These are phyloP conservation scores for Drosophila putrida DNA, from an alignment of 2,888 invertebrate genomes.

Conservation along the genomic window DNA sequence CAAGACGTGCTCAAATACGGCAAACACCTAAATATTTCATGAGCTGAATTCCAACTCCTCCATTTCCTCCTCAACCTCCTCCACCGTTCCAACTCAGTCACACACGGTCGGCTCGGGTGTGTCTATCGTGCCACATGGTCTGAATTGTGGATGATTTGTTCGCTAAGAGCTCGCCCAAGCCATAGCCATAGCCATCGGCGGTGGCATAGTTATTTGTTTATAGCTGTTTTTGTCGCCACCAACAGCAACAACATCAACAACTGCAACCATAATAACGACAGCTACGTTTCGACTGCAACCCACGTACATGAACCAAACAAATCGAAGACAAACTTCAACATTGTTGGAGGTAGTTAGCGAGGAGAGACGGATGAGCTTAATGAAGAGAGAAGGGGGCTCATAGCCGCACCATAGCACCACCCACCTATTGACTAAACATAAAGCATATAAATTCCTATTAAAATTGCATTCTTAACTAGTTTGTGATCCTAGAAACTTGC, in stretches of 20 bases:
- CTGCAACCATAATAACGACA: conserved; percentile 27
- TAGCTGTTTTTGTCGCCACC: conserved; percentile 54
- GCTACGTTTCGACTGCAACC: conserved; percentile 61
- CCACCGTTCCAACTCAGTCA: conserved; percentile 7
- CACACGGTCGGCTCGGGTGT: conserved; percentile 45
- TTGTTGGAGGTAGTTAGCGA: conserved; percentile 34
- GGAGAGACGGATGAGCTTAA: conserved; percentile 1
- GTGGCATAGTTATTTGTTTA: conserved; percentile 66
- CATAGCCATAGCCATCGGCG: conserved; percentile 52
- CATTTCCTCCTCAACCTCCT: conserved; percentile 1
- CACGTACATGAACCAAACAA: conserved; percentile 73
- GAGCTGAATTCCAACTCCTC: conserved; percentile 67
- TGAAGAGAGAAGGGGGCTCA: conserved; percentile 4
- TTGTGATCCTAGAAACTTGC: neutral
- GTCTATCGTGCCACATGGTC: conserved; percentile 51
- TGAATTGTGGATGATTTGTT: conserved; percentile 61
- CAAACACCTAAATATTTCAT: conserved; percentile 80
- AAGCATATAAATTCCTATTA: conserved; percentile 12
- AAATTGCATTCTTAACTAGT: conserved; percentile 17
- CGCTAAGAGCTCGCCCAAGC: conserved; percentile 58
- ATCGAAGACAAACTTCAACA: conserved; percentile 78
- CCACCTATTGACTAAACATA: conserved; percentile 34
- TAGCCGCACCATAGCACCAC: conserved; percentile 44
- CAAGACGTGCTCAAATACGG: conserved; percentile 80
- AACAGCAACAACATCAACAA: conserved; percentile 29